Percentiles rank a stretch among this genome's conserved stretches.
phyloP scores from a whole-genome alignment of 2,888 invertebrate species.

The Leptopilina myrica region DNA sequence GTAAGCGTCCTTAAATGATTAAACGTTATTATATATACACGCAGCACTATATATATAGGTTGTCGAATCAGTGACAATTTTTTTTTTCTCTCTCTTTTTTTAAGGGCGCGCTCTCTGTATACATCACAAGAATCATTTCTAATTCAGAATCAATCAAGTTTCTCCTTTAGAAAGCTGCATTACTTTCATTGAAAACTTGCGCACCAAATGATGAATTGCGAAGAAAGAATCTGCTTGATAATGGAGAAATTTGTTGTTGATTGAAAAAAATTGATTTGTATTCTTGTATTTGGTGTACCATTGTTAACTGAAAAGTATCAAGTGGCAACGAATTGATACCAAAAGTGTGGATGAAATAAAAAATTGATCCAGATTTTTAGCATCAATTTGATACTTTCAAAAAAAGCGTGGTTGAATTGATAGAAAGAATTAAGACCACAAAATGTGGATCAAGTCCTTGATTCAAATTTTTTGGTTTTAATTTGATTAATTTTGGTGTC shows the following conservation, averaged over 20 bases:
- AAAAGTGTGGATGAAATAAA: too few species aligned
- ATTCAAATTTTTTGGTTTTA: too few species aligned
- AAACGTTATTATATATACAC: background rate
- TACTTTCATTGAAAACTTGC: constrained; percentile 35
- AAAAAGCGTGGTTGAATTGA: too few species aligned
- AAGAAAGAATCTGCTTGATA: constrained; percentile 18
- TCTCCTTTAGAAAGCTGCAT: constrained; percentile 35
- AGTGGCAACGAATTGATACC: too few species aligned
- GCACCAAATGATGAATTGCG: background rate
- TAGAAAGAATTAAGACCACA: too few species aligned
- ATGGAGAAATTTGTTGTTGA: constrained; percentile 1
- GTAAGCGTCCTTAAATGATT: background rate
- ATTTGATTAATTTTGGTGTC: too few species aligned
- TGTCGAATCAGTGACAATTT: background rate
- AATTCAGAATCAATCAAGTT: constrained; percentile 37
- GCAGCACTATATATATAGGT: background rate
- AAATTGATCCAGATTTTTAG: too few species aligned
- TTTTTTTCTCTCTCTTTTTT: background rate
- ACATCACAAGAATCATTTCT: background rate
- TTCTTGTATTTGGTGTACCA: too few species aligned
- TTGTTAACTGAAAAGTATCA: too few species aligned
- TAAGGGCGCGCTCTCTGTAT: background rate
- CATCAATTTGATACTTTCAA: too few species aligned
- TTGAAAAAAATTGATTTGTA: background rate
- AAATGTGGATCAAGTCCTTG: too few species aligned